These are phyloP conservation scores for Thinocorus orbignyianus DNA, from an alignment of 2,113 vertebrate genomes.

Conservation along the genomic window DNA sequence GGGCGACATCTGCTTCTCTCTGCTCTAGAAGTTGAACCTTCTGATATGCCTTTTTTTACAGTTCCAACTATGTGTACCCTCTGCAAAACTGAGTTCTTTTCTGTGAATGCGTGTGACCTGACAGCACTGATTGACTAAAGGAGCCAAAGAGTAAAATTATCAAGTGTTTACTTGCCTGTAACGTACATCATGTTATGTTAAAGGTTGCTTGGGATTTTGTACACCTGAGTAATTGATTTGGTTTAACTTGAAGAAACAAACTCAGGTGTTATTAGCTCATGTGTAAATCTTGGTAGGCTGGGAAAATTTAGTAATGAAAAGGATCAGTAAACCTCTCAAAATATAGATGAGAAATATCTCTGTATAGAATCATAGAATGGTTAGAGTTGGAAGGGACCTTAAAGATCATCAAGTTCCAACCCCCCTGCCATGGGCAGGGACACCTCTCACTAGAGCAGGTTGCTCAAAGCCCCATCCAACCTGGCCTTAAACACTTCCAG, in stretches of 20 bases:
- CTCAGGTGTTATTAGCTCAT: neutral
- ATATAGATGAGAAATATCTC: neutral
- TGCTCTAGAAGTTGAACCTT: neutral
- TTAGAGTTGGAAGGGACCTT: too few species aligned
- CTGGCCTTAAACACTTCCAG: too few species aligned
- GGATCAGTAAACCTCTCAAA: neutral
- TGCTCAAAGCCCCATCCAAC: too few species aligned
- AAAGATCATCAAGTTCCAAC: too few species aligned
- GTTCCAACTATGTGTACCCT: neutral
- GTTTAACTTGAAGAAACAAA: neutral
- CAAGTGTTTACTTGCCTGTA: neutral
- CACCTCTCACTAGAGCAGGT: too few species aligned
- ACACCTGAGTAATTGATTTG: neutral
- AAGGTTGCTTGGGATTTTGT: neutral
- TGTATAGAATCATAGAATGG: too few species aligned
- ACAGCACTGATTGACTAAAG: neutral
- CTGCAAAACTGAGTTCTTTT: neutral
- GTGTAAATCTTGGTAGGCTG: neutral
- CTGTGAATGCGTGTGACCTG: neutral
- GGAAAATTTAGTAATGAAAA: neutral
- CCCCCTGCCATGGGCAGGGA: too few species aligned
- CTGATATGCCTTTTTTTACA: neutral
- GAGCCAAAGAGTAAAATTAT: neutral
- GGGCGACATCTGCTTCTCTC: fast-evolving
- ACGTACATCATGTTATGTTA: neutral